These are phyloP conservation scores for Buphagus erythrorhynchus DNA, from an alignment of 2,797 vertebrate genomes.

Conservation along the genomic window DNA sequence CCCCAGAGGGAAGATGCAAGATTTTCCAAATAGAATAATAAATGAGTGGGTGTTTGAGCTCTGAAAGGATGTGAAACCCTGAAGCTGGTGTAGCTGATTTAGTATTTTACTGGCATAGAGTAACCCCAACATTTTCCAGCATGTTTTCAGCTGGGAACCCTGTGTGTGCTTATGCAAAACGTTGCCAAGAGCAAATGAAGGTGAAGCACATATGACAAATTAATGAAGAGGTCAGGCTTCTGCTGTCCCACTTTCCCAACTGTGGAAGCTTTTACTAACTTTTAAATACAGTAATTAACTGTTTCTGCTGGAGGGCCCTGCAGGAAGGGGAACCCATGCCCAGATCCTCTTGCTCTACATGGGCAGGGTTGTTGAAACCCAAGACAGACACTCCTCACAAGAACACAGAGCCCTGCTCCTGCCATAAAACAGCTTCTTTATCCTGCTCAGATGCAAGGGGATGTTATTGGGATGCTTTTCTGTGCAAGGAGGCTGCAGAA, in stretches of 20 bases:
- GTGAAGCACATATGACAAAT: not conserved
- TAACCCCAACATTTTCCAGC: not conserved
- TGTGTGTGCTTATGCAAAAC: not conserved
- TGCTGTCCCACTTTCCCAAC: not conserved
- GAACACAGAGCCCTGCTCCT: not conserved
- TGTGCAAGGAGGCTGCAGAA: not conserved
- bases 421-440: not conserved
- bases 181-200: not conserved
- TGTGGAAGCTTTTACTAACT: not conserved
- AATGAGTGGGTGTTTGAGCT: not conserved
- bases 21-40: conserved; percentile 48
- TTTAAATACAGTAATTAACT: not conserved
- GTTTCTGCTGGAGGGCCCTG: not conserved
- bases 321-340: not conserved
- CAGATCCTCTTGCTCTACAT: accelerated
- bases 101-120: not conserved
- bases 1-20: not conserved
- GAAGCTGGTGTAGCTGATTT: not conserved
- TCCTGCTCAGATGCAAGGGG: not conserved
- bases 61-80: not conserved
- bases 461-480: not conserved
- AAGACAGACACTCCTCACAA: not conserved
- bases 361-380: not conserved
- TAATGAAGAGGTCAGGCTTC: not conserved
- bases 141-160: not conserved